Percentiles rank a stretch among this genome's conserved stretches.
Evolutionary conservation across 2,113 vertebrate genomes (phyloP).

Genomic region (Sebastes schlegelii): DNA sequence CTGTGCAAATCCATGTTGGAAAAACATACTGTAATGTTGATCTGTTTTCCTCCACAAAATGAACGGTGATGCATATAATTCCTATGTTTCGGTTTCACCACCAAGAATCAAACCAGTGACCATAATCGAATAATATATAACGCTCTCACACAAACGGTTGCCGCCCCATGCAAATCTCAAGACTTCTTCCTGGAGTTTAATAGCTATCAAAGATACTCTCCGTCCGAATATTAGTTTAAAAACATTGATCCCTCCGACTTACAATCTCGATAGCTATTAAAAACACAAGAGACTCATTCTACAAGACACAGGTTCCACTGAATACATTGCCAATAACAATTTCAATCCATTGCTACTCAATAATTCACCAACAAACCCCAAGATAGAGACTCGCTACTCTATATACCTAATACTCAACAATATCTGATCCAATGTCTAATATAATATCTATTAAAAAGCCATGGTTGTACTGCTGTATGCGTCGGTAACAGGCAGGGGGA

Average conservation of each 20-base stretch:
- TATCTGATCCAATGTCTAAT: slow-evolving; percentile 76
- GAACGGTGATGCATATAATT: slow-evolving; percentile 61
- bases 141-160: slow-evolving; percentile 47
- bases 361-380: slow-evolving; percentile 82
- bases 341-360: slow-evolving; percentile 80
- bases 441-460: slow-evolving; percentile 73
- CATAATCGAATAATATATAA: slow-evolving; percentile 51
- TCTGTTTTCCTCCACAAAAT: slow-evolving; percentile 48
- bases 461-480: slow-evolving; percentile 62
- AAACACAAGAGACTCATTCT: slow-evolving; percentile 63
- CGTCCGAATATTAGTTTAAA: slow-evolving; percentile 52
- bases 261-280: slow-evolving; percentile 85
- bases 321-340: slow-evolving; percentile 72
- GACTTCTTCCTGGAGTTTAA: slow-evolving; percentile 76
- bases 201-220: slow-evolving; percentile 82
- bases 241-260: slow-evolving; percentile 67
- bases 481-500: slow-evolving; percentile 9
- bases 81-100: slow-evolving; percentile 49
- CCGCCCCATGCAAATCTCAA: slow-evolving; percentile 57
- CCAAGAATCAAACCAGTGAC: slow-evolving; percentile 54
- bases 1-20: slow-evolving; percentile 73
- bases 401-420: slow-evolving; percentile 83
- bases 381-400: slow-evolving; percentile 80
- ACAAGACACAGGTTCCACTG: slow-evolving; percentile 80
- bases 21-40: slow-evolving; percentile 29